Percentiles rank a stretch among this genome's conserved stretches.
Evolutionary conservation across 2,797 vertebrate genomes (phyloP).

Genomic region (Phalanger gymnotis): DNA sequence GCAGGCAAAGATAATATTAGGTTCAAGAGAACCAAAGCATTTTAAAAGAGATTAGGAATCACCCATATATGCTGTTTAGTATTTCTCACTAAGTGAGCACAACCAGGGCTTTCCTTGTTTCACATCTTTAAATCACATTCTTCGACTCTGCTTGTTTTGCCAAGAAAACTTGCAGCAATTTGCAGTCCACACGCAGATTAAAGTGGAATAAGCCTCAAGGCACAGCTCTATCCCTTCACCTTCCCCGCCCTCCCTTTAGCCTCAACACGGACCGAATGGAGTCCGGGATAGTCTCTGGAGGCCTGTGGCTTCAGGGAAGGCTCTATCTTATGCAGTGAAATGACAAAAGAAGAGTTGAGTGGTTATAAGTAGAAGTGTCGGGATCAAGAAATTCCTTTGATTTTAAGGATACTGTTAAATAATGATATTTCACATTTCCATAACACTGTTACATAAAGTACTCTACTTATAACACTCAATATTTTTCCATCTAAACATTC

Average conservation of each 20-base stretch:
- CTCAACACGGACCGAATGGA: background rate
- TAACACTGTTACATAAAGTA: background rate
- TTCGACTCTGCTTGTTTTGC: constrained; percentile 10
- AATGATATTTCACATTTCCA: background rate
- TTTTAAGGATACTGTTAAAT: background rate
- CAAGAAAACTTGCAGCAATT: constrained; percentile 21
- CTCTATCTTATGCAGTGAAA: background rate
- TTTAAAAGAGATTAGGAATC: constrained; percentile 19
- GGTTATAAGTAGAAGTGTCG: background rate
- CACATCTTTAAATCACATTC: background rate
- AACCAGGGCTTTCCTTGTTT: background rate
- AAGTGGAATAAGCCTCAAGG: constrained; percentile 12
- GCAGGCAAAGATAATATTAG: background rate
- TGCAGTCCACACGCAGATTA: constrained; percentile 16
- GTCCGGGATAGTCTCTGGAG: background rate
- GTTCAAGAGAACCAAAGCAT: background rate
- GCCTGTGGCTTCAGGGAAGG: background rate
- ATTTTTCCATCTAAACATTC: background rate
- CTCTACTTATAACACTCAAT: background rate
- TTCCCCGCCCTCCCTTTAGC: background rate
- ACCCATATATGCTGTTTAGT: constrained; percentile 8
- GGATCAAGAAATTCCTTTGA: background rate
- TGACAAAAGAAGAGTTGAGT: background rate
- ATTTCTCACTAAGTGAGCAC: background rate
- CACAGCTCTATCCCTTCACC: background rate